These are phyloP conservation scores for Siniperca obscura DNA, from an alignment of 2,797 vertebrate genomes.

Conservation along the genomic window DNA sequence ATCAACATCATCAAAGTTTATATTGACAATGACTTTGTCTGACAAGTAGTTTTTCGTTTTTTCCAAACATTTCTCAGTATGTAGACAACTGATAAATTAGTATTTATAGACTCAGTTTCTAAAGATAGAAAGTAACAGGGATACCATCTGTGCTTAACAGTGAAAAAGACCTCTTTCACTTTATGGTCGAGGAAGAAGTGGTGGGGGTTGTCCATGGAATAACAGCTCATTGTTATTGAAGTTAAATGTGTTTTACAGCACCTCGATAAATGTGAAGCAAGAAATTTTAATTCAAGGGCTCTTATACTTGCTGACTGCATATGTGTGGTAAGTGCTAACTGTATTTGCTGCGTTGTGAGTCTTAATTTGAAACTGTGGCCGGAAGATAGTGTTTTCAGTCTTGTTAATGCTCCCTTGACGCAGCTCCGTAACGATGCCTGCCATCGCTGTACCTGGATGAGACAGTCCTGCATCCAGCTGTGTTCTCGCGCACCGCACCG, in stretches of 20 bases:
- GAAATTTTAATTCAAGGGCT: neutral
- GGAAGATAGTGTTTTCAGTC: neutral
- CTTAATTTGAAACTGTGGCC: constrained; percentile 53
- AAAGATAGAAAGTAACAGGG: no score
- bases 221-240: no score
- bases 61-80: neutral
- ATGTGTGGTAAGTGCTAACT: neutral
- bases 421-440: constrained; percentile 32
- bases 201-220: no score
- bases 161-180: neutral
- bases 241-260: neutral
- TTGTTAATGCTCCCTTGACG: constrained; percentile 10
- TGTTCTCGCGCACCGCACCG: constrained; percentile 11
- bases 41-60: neutral
- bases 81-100: neutral
- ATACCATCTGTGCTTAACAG: neutral
- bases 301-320: neutral
- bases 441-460: constrained; percentile 59
- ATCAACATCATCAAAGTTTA: neutral
- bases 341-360: neutral
- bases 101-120: neutral
- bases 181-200: neutral
- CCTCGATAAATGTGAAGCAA: neutral
- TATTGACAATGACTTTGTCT: neutral
- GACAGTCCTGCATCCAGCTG: constrained; percentile 39